These are phyloP conservation scores for Cuniculus paca DNA, from an alignment of 2,797 vertebrate species.

Conservation along the genomic window DNA sequence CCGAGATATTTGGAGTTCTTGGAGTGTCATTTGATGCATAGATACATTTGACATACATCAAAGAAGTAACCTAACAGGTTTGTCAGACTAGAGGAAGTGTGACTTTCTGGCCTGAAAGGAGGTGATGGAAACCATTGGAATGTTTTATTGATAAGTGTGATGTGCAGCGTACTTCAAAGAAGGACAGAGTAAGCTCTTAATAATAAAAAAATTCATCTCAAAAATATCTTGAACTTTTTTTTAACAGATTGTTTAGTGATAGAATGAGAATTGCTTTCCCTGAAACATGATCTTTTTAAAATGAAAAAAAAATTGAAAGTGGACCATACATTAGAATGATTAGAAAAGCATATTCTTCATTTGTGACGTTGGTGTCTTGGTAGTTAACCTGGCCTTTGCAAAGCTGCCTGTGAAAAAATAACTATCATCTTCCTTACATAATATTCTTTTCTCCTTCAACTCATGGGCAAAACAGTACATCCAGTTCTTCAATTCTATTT, in stretches of 20 bases:
- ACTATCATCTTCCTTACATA: neutral
- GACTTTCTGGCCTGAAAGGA: constrained; percentile 42
- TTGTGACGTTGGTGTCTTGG: neutral
- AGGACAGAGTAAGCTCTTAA: constrained; percentile 38
- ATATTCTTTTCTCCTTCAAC: neutral
- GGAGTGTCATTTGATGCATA: constrained; percentile 68
- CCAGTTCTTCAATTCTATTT: neutral
- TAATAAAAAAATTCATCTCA: constrained; percentile 75
- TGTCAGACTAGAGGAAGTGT: constrained; percentile 76
- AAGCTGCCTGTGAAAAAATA: neutral
- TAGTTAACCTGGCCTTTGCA: neutral
- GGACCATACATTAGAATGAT: neutral
- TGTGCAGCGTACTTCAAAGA: constrained; percentile 78
- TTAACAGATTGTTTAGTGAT: constrained; percentile 58
- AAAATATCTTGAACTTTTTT: constrained; percentile 28
- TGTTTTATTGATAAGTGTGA: constrained; percentile 84
- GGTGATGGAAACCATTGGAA: constrained; percentile 78
- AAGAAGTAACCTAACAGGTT: constrained; percentile 75
- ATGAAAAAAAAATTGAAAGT: constrained; percentile 57
- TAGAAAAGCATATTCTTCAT: neutral
- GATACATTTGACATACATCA: constrained; percentile 72
- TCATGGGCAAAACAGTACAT: neutral
- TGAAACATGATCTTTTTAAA: constrained; percentile 59
- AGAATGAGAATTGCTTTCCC: constrained; percentile 55
- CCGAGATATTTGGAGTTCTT: constrained; percentile 53